Base-by-base conservation (phyloP, 2,888 invertebrate species). In the Leptinotarsa peninsularis region DNA sequence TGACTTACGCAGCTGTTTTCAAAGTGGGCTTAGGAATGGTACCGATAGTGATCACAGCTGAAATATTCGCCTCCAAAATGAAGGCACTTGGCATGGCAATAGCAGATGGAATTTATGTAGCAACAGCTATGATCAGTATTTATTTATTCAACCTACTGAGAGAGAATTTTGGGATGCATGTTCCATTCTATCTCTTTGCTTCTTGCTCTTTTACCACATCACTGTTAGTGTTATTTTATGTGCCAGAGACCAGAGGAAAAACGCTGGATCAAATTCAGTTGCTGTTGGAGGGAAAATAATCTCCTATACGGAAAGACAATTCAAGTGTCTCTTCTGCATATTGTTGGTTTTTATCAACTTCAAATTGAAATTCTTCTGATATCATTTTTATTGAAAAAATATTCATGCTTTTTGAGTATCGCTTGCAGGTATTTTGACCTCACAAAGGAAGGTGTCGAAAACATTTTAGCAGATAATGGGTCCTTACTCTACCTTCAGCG, bases 21-120 rank as follows among this genome's bases (percentile, higher is more conserved):
- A 87, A 87, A 78, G 83, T 85, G 49, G 88, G 88, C 5, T 76
- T 88, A 33, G 88, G 88, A 2, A 84, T 86, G 73, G 86, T 88
- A 7, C 88, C 88, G 0, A 87, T 87, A 43, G 86, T 88, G 2
- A 82, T 87, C 74, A 87, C 87, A 7, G 88, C 86, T 0, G 88
- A 88, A 78, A 75, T 88, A 52, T 88, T 88, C 73, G 87, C 88
- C 0, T 84, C 88, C 2, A 85, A 85, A 76, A 85, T 88, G 5
- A 88, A 88, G 82, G 88, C 87, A 4, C 83, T 86, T 79, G 88
- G 87, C 4, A 87, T 87, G 87, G 85, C 88, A 0, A 74, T 87
- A 56, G 84, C 87, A 1, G 88, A 88, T 76, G 83, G 83, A 2
- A 83, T 86, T 80, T 88, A 87, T 73, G 84, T 87, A 0, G 69